Base-by-base conservation (phyloP, 2,888 invertebrate genomes). In the Platyscelio sp. region DNA sequence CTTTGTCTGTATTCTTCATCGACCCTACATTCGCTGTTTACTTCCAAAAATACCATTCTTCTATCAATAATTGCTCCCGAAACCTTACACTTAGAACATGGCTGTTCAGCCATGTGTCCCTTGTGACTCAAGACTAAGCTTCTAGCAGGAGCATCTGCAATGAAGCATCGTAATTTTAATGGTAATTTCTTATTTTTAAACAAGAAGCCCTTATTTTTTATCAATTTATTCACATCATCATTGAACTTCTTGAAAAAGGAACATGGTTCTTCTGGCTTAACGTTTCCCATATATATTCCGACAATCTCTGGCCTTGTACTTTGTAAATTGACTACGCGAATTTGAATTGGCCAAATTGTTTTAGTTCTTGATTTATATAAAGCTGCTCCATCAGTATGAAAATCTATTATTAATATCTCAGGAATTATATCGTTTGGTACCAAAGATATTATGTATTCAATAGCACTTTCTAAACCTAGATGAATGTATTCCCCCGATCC, bases 81-180 rank as follows among this genome's bases (percentile, higher is more conserved):
- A 4, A 72, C 72, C 29, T 72, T 80, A 18, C 74, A 80, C n/a
- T 80, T 80, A 0, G 74, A 80, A 26, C 80, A 80, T 9, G 74
- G 22, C 0, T 51, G 13, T 26, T 5, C 5, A 7, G 80, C 58
- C 80, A 61, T 74, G 15, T 80, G 80, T 9, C 74, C 74, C 43
- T 74, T 80, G 18, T 80, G 80, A 49, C 68, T 80, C 6, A 80
- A 58, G 40, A 68, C 54, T 7, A 80, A 61, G 49, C 67, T 68
- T 40, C 68, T 29, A 1, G 80, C 74, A 4, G 80, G 80, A 26
- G 74, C 74, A 61, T 80, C 74, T 18, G 80, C 80, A 15, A 80
- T 68, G 15, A 74, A 80, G 27, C 72, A 72, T 0, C 67, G 63
- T 38, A 80, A 49, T 22, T 65, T 13, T 1, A 80, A 11, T 9